These are phyloP conservation scores for Corythornis vintsioides DNA, from an alignment of 2,113 vertebrate species.

Conservation along the genomic window DNA sequence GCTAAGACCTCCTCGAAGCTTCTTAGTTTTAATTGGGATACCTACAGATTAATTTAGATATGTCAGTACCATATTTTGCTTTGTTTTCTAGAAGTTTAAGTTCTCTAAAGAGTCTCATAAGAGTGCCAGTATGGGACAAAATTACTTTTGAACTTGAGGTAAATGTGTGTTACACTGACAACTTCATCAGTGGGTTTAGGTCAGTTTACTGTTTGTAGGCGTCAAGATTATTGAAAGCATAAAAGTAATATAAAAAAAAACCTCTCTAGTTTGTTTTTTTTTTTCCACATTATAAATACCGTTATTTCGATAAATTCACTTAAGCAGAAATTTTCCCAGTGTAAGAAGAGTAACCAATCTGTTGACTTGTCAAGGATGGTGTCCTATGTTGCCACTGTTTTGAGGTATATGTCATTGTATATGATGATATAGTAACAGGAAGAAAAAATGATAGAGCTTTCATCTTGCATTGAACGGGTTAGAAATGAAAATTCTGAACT, in stretches of 20 bases:
- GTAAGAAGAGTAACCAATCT: background rate
- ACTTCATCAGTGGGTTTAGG: background rate
- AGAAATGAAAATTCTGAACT: conserved; percentile 4
- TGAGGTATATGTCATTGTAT: background rate
- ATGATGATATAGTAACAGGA: background rate
- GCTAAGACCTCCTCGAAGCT: background rate
- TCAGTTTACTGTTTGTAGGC: background rate
- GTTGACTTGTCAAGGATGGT: background rate
- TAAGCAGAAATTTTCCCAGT: background rate
- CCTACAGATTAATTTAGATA: background rate
- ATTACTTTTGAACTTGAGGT: background rate
- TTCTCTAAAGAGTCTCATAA: background rate
- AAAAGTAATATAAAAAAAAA: background rate
- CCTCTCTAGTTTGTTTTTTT: background rate
- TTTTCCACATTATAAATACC: background rate
- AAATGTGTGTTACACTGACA: background rate
- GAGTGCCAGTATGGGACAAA: background rate
- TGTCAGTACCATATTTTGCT: background rate
- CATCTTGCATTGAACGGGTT: background rate
- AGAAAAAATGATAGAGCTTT: background rate
- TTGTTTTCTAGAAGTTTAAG: background rate
- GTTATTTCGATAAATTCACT: background rate
- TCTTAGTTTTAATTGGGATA: background rate
- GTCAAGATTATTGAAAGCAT: background rate
- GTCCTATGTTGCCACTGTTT: conserved; percentile 5